Percentiles rank a stretch among this genome's conserved stretches.
Conservation (phyloP, 2,113 vertebrate species). For the Kryptolebias marmoratus region DNA sequence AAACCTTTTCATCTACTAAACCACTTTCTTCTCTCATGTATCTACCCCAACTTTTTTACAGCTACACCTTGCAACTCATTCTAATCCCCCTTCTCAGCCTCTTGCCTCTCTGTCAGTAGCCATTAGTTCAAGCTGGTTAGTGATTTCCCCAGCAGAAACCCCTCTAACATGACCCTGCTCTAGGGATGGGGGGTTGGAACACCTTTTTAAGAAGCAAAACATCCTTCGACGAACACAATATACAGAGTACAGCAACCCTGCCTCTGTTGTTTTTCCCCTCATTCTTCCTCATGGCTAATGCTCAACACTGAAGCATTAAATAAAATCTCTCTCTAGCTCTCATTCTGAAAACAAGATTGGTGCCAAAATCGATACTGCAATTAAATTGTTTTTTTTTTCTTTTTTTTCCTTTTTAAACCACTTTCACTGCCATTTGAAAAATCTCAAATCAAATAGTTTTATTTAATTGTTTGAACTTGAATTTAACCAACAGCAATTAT, state of each 20-base stretch:
- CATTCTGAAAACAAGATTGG: background rate
- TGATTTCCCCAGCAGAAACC: slow-evolving; percentile 44
- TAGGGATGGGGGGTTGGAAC: slow-evolving; percentile 36
- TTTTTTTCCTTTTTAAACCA: no score
- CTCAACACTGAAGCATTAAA: slow-evolving; percentile 1
- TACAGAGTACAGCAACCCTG: slow-evolving; percentile 18
- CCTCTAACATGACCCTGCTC: slow-evolving; percentile 45
- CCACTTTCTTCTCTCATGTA: background rate
- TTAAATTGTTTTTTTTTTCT: no score
- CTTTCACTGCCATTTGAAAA: no score
- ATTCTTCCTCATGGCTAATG: background rate
- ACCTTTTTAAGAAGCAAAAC: slow-evolving; percentile 65
- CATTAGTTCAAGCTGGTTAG: slow-evolving; percentile 70
- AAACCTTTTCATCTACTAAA: background rate
- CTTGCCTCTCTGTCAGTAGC: slow-evolving; percentile 65
- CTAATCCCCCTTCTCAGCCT: slow-evolving; percentile 28
- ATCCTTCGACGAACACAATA: slow-evolving; percentile 42
- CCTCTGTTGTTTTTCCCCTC: background rate
- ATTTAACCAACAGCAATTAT: background rate
- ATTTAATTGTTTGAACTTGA: background rate
- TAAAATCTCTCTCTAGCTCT: background rate
- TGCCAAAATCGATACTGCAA: no score
- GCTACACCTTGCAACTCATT: slow-evolving; percentile 8
- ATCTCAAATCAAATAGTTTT: background rate
- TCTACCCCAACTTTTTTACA: no score